These are phyloP conservation scores for Corapipo altera DNA, from an alignment of 2,113 vertebrate genomes.

Conservation along the genomic window DNA sequence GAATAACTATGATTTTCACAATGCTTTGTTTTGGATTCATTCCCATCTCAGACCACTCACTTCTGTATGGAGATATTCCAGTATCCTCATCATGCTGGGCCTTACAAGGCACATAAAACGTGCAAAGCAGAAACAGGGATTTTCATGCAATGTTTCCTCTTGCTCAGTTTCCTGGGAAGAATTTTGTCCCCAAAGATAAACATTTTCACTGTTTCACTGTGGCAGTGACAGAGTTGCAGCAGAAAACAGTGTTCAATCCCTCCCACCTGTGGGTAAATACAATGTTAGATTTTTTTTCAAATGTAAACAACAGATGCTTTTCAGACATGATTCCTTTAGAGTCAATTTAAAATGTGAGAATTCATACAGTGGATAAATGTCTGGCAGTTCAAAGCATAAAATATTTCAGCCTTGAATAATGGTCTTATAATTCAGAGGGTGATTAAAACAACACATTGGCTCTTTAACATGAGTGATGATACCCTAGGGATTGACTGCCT, in stretches of 20 bases:
- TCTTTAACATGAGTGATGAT: not conserved
- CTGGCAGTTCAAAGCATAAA: not conserved
- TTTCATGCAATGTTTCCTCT: not conserved
- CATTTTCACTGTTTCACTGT: not conserved
- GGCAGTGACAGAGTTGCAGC: not conserved
- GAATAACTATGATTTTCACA: not conserved
- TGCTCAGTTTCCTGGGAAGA: not conserved
- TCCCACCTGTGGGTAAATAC: not conserved
- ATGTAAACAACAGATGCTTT: conserved; percentile 42
- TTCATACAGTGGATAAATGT: not conserved
- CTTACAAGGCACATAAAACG: not conserved
- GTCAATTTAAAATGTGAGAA: conserved; percentile 26
- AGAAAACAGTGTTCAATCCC: not conserved
- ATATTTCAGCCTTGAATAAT: not conserved
- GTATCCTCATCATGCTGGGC: not conserved
- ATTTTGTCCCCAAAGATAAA: not conserved
- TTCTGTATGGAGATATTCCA: not conserved
- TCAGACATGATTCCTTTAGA: conserved; percentile 19
- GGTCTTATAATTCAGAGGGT: not conserved
- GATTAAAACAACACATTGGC: not conserved
- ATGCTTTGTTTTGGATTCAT: not conserved
- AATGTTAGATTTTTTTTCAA: conserved; percentile 2
- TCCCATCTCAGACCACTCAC: not conserved
- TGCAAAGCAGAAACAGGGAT: not conserved
- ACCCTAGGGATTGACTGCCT: not conserved